A percentile compares a stretch with the other conserved stretches of the same genome.
Conservation (phyloP, 37 sponge, comb jelly and placozoan genomes). For the Cliona cf. orientalis region DNA sequence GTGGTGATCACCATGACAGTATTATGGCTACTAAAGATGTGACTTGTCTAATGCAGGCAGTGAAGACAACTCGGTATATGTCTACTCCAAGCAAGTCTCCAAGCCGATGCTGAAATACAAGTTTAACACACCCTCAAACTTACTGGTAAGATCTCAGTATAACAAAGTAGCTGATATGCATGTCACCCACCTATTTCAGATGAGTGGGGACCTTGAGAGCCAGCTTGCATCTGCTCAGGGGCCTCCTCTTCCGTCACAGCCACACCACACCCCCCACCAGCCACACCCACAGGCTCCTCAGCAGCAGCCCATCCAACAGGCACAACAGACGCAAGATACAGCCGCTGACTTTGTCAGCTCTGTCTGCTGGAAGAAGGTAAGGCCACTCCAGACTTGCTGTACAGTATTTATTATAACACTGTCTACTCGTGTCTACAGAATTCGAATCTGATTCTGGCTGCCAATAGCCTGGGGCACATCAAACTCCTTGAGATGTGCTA, state of each 20-base stretch:
- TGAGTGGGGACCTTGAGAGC: too few species aligned
- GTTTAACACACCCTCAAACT: constrained; percentile 32
- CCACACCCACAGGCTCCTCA: background rate
- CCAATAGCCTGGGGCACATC: too few species aligned
- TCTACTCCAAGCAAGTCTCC: constrained; percentile 68
- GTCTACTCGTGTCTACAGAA: too few species aligned
- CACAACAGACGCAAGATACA: background rate
- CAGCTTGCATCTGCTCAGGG: too few species aligned
- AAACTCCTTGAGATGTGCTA: too few species aligned
- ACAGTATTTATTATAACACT: too few species aligned
- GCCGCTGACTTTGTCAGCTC: constrained; percentile 68
- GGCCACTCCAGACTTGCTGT: too few species aligned
- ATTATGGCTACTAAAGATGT: too few species aligned
- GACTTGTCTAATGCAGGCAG: constrained; percentile 44
- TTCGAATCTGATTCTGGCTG: too few species aligned
- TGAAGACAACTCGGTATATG: constrained; percentile 79
- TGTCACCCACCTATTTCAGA: background rate
- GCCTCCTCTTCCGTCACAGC: too few species aligned
- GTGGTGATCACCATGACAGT: too few species aligned
- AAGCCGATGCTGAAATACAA: constrained; percentile 59
- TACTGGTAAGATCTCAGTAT: constrained; percentile 60
- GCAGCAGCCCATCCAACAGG: constrained; percentile 1
- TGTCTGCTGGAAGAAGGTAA: constrained; percentile 72
- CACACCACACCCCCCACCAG: background rate
- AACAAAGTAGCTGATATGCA: background rate